A percentile compares a stretch with the other conserved stretches of the same genome.
These are phyloP conservation scores for Rhopalosiphum padi DNA, from an alignment of 1,140 invertebrate species.

Conservation along the genomic window DNA sequence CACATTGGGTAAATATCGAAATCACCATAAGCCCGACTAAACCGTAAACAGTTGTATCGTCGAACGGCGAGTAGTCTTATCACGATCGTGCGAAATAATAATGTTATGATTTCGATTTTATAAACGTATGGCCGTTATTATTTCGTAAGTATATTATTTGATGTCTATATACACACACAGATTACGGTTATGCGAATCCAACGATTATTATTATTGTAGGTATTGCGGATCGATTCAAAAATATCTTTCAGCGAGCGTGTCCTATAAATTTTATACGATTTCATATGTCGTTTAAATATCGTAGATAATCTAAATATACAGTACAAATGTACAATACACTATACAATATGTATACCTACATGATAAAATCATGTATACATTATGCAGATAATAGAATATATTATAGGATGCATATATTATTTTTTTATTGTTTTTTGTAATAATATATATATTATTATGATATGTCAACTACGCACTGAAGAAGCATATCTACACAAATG, in stretches of 20 bases:
- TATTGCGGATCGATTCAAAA: not conserved
- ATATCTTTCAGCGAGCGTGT: not conserved
- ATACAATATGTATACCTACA: not conserved
- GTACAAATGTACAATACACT: not conserved
- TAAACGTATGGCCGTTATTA: not conserved
- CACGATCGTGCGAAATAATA: not conserved
- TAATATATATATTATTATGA: not conserved
- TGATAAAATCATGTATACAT: not conserved
- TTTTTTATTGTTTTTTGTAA: not conserved
- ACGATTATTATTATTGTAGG: not conserved
- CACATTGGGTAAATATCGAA: not conserved
- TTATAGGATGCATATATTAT: not conserved
- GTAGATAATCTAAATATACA: not conserved
- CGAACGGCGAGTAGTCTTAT: not conserved
- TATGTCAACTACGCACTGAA: not conserved
- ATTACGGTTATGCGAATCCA: not conserved
- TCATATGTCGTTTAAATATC: not conserved
- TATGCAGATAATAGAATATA: slow-evolving; percentile 4
- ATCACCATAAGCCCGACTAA: not conserved
- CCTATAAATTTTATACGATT: not conserved
- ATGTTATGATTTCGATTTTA: not conserved
- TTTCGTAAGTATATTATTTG: not conserved
- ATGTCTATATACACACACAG: not conserved
- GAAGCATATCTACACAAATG: not conserved
- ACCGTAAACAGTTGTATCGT: not conserved